Percentiles rank a stretch among this genome's conserved stretches.
phyloP scores from a whole-genome alignment of 2,888 invertebrate species.

The Brachyptera putata region DNA sequence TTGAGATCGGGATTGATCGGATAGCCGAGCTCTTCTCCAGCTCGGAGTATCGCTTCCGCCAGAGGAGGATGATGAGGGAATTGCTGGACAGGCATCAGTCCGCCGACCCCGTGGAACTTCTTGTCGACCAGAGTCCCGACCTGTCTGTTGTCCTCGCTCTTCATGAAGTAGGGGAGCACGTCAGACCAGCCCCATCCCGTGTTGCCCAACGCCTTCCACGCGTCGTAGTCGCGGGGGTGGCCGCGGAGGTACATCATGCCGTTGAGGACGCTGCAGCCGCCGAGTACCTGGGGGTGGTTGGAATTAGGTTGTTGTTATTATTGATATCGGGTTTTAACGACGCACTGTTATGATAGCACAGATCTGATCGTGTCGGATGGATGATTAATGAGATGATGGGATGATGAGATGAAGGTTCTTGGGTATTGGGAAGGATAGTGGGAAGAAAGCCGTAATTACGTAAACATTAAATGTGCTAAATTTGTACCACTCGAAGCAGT shows the following conservation, averaged over 20 bases:
- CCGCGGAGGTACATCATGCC: slow-evolving; percentile 85
- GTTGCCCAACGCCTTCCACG: slow-evolving; percentile 69
- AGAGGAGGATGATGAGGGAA: slow-evolving; percentile 61
- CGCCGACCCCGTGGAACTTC: slow-evolving; percentile 57
- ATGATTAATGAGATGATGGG: too few relatives aligned
- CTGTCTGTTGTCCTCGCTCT: slow-evolving; percentile 63
- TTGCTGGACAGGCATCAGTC: slow-evolving; percentile 57
- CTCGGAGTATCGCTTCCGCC: slow-evolving; percentile 58
- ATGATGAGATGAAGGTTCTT: too few relatives aligned
- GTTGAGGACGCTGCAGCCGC: slow-evolving; percentile 66
- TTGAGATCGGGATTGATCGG: slow-evolving; percentile 61
- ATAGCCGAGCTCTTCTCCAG: slow-evolving; percentile 57
- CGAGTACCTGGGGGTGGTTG: slow-evolving; percentile 43
- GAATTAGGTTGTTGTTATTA: background rate
- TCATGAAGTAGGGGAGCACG: slow-evolving; percentile 67
- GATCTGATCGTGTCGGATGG: too few relatives aligned
- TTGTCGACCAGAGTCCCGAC: slow-evolving; percentile 53
- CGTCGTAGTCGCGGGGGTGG: slow-evolving; percentile 67
- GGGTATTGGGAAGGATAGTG: too few relatives aligned
- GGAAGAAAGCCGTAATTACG: too few relatives aligned
- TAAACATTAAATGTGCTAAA: too few relatives aligned
- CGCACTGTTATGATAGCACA: too few relatives aligned
- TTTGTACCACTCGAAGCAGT: too few relatives aligned
- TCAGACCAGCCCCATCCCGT: slow-evolving; percentile 75
- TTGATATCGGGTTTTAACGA: too few relatives aligned